Percentiles rank a stretch among this genome's conserved stretches.
Conservation (phyloP, 2,797 vertebrate genomes). For the Myotis myotis region DNA sequence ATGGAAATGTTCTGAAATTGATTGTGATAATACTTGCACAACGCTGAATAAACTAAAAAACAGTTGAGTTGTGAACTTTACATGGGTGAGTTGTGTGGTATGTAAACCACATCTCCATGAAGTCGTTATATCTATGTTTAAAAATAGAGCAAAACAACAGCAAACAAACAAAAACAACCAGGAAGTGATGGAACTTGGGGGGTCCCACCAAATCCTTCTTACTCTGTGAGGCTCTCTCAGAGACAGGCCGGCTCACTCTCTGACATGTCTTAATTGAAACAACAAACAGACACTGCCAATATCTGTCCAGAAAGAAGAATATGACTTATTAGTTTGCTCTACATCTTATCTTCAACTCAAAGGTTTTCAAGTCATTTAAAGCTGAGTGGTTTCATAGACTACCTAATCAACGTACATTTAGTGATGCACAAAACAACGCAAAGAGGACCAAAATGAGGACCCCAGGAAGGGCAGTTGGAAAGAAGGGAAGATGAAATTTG, state of each 20-base stretch:
- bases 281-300: neutral
- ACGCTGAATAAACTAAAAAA: neutral
- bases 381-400: neutral
- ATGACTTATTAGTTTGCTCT: neutral
- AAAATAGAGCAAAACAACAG: neutral
- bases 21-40: neutral
- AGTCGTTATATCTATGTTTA: neutral
- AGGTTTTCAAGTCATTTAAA: conserved; percentile 2
- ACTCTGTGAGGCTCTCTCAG: neutral
- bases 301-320: neutral
- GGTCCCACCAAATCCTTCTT: neutral
- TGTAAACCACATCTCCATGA: neutral
- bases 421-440: neutral
- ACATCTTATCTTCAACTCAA: neutral
- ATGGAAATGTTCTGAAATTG: conserved; percentile 15
- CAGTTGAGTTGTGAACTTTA: neutral
- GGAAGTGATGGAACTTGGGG: neutral
- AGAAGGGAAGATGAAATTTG: neutral
- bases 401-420: neutral
- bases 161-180: neutral
- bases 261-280: neutral
- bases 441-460: neutral
- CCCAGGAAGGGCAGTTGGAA: neutral
- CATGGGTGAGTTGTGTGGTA: neutral
- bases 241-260: neutral